Evolutionary conservation across 2,797 vertebrate genomes (phyloP), one percentile per base, ranked within the genome.

Genomic region (Crocidura indochinensis): DNA sequence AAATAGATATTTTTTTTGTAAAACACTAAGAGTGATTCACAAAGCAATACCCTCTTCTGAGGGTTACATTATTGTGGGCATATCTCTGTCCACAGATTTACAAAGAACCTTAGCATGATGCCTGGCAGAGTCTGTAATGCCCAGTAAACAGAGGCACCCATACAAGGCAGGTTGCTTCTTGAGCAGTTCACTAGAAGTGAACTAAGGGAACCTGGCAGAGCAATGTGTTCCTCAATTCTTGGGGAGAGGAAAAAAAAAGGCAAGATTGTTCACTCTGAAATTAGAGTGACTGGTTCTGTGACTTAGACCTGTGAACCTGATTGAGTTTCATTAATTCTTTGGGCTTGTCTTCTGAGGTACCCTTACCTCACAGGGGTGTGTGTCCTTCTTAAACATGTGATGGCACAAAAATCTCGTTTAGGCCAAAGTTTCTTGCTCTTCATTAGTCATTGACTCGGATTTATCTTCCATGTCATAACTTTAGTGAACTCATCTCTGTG

Each of bases 241-340:
- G 27, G 2, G 0, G 0, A 68, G 27, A 91, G 12, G 44, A 4
- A 53, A 44, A 74, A 74, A 88, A 60, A 62, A 10, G 9, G 71
- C 38, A 72, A 80, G 60, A n/a, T 78, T 84, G 71, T 51, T 46
- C 8, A 6, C 26, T 83, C 62, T 87, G 56, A 29, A 82, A 47
- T 82, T 53, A 71, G 38, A 62, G 15, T 60, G 67, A 27, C 31
- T 10, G 62, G 26, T 24, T 82, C 62, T 60, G 44, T 22, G 38
- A 65, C 0, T 22, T 84, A 83, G 8, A 29, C 73, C 46, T 79
- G 44, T 60, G 53, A 88, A 60, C 12, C 10, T 24, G 17, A 77
- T 64, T n/a, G 49, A 14, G 22, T 38, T 46, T 31, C 65, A 84
- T 86, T 71, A 85, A 53, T 12, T 46, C 51, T 53, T 72, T 44